phyloP scores from a whole-genome alignment of 2,113 vertebrate species.

The Heterotilapia buettikoferi region DNA sequence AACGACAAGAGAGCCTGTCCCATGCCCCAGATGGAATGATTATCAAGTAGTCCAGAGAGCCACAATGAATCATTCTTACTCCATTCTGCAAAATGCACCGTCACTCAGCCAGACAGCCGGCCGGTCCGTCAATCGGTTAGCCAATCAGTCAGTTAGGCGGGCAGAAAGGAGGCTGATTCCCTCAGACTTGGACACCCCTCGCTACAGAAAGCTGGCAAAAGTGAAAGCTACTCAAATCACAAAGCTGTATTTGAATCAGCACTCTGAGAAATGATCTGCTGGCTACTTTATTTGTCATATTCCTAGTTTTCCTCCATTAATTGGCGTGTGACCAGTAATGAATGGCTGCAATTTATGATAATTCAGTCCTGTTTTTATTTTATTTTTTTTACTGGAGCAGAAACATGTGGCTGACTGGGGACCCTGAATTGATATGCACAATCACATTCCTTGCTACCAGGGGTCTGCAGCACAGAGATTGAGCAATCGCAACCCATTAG shows the following conservation, averaged over 20 bases:
- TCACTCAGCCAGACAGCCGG: constrained; percentile 32
- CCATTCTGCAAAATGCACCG: constrained; percentile 41
- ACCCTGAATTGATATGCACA: constrained; percentile 57
- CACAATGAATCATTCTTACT: constrained; percentile 54
- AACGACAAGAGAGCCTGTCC: constrained; percentile 46
- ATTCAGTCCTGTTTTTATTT: not conserved
- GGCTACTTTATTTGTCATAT: constrained; percentile 11
- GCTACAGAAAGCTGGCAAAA: constrained; percentile 22
- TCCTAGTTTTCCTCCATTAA: constrained; percentile 40
- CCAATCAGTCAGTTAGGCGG: constrained; percentile 18
- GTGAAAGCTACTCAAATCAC: constrained; percentile 8
- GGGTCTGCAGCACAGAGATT: constrained; percentile 48
- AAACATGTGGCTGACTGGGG: constrained; percentile 6
- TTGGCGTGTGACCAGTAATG: constrained; percentile 41
- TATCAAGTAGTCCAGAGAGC: constrained; percentile 57
- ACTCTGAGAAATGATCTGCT: not conserved
- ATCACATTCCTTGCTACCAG: constrained; percentile 46
- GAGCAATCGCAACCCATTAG: constrained; percentile 61
- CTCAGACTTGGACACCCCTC: not conserved
- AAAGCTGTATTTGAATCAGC: constrained; percentile 10
- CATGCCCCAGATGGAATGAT: constrained; percentile 63
- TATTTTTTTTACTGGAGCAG: not conserved
- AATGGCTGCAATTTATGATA: constrained; percentile 21
- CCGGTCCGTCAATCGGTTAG: not conserved
- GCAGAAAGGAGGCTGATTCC: constrained; percentile 1